A percentile compares a stretch with the other conserved stretches of the same genome.
phyloP scores from a whole-genome alignment of 1,140 invertebrate species.

The Hycleus cichorii region DNA sequence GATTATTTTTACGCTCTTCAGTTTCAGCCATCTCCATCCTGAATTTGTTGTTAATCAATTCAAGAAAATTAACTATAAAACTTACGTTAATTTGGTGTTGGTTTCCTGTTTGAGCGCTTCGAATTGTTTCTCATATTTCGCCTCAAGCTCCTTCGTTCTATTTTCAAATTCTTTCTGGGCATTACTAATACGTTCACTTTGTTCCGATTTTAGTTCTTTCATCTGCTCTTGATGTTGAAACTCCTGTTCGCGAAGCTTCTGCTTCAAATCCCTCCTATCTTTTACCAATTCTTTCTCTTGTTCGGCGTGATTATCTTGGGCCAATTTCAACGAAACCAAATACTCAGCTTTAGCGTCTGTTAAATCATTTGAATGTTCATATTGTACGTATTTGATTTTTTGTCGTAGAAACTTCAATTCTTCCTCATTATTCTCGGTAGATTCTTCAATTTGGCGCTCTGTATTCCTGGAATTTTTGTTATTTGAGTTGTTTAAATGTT shows the following conservation, averaged over 20 bases:
- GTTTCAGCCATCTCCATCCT: conserved; percentile 74
- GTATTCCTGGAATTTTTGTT: conserved; percentile 53
- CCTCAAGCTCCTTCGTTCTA: conserved; percentile 68
- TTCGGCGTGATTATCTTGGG: conserved; percentile 62
- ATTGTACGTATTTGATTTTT: conserved; percentile 87
- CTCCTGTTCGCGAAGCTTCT: conserved; percentile 65
- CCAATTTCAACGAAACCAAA: conserved; percentile 65
- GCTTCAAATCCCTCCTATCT: conserved; percentile 71
- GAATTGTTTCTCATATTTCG: conserved; percentile 74
- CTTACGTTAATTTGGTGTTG: conserved; percentile 55
- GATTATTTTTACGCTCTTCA: conserved; percentile 83
- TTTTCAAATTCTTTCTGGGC: conserved; percentile 64
- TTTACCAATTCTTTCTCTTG: conserved; percentile 69
- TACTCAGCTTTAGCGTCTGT: conserved; percentile 71
- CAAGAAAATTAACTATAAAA: background rate
- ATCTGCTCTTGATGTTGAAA: conserved; percentile 58
- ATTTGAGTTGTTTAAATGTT: background rate
- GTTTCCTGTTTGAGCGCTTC: conserved; percentile 63
- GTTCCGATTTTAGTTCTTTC: conserved; percentile 51
- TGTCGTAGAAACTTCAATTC: conserved; percentile 85
- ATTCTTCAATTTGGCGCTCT: conserved; percentile 82
- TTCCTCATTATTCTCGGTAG: conserved; percentile 76
- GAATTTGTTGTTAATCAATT: conserved; percentile 2
- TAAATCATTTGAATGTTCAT: conserved; percentile 80
- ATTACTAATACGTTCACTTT: conserved; percentile 56